Evolutionary conservation across 1,140 invertebrate species (phyloP), one percentile per base, ranked within the genome.

Genomic region (Charaxes varanes): DNA sequence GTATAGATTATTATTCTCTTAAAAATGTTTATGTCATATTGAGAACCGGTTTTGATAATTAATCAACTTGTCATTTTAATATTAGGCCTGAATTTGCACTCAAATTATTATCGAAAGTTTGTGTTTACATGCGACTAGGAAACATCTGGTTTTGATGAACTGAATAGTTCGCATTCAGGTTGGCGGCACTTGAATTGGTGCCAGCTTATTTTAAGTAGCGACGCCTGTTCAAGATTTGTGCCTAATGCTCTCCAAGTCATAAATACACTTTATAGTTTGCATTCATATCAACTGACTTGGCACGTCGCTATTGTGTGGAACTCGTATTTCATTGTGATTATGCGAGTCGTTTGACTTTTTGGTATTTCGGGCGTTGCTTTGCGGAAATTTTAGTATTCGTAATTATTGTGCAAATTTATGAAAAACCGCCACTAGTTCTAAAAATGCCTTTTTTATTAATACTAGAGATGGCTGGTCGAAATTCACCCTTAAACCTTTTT

Each of bases 201-300:
- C 78, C 78, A 82, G 67, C 62, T 76, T 82, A 79, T 82, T 82
- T 82, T 79, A 78, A 81, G 73, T 80, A 71, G 62, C 64, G 62
- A 73, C 64, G 66, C 64, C 71, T 76, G 76, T 58, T 73, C 53
- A 57, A 71, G 71, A 77, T 67, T 69, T 71, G 71, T 62, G 55
- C 60, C 60, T 76, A 66, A 68, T 64, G 60, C 52, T 49, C 28
- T 31, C 15, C 28, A 7, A 27, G 40, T 34, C 41, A 36, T 35
- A 36, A 43, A 43, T 43, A 65, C 47, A 58, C 63, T 68, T 63
- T 58, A 64, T 54, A 40, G 48, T 47, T 57, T 49, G 38, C 57
- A 63, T 64, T 62, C 46, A 66, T 65, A 68, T 60, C 57, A 58
- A 56, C 54, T 53, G 33, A 38, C 17, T 41, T 36, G 11, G 8